Base-by-base conservation (phyloP, 2,888 invertebrate species). In the Ceraclea dissimilis region DNA sequence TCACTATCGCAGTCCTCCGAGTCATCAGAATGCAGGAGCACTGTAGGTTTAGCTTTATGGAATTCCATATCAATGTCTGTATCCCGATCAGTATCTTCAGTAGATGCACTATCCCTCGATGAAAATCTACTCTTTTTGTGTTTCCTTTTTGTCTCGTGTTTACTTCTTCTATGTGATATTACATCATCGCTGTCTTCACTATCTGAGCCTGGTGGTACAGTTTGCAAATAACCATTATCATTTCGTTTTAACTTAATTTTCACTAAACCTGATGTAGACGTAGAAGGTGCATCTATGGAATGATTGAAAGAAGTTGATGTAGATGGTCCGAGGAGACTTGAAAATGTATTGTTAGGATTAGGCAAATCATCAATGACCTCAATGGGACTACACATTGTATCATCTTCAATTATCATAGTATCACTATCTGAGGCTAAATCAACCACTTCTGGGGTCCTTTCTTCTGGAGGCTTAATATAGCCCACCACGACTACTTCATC, bases 401-500 rank as follows among this genome's bases (percentile, higher is more conserved):
- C 48, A 31, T 61, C 59, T 21, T 61, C 61, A 19, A 61, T 58
- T 17, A 77, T 67, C 19, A 74, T 70, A 10, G 75, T 74, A 63
- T 74, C 78, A 62, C 77, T 79, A 64, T 79, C 80, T 2, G 80
- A 81, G n/a, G 78, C 79, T 56, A 84, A 66, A 62, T 82, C 80
- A 17, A 84, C 80, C 1, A 84, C 75, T 67, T 82, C 83, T 1
- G 86, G 86, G 43, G 85, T 84, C 56, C 85, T 74, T 63, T 83
- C 82, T 61, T 78, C 77, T 58, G 81, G 83, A 34, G 85, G 84
- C 66, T 84, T 85, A 26, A 85, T 80, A 65, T 80, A 82, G 2
- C 81, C 82, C 10, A 86, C 78, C 52, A 86, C 76, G 67, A 80
- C 76, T 21, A 82, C 81, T 60, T 82, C 82, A 21, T 77, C 76